phyloP scores from a whole-genome alignment of 2,113 vertebrate genomes.

The Macquaria australasica region DNA sequence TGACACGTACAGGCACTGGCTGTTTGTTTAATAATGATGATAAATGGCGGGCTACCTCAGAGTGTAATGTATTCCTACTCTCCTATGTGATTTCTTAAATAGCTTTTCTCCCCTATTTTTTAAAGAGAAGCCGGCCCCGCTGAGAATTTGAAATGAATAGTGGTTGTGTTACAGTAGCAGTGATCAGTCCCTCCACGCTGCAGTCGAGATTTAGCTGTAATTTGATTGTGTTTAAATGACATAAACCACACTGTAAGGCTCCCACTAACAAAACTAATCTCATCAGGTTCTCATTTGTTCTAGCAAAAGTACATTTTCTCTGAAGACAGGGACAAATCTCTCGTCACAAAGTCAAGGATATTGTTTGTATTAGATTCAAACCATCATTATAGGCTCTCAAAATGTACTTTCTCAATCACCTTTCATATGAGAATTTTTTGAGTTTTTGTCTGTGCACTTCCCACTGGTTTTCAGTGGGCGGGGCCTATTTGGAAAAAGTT shows the following conservation, averaged over 20 bases:
- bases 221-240: constrained; percentile 35
- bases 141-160: constrained; percentile 35
- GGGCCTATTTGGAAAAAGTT: neutral
- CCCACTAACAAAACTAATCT: constrained; percentile 14
- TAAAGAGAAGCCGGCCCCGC: neutral
- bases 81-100: constrained; percentile 36
- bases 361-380: neutral
- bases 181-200: neutral
- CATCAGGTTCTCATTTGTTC: constrained; percentile 18
- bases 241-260: neutral
- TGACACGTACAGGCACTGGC: constrained; percentile 21
- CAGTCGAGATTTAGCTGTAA: constrained; percentile 17
- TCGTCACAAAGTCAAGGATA: neutral
- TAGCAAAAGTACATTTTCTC: constrained; percentile 8
- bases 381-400: neutral
- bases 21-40: constrained; percentile 64
- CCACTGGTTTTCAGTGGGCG: neutral
- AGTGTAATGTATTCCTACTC: constrained; percentile 52
- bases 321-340: neutral
- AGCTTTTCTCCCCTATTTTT: constrained; percentile 14
- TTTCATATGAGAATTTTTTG: neutral
- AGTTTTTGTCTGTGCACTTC: neutral
- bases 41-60: constrained; percentile 47
- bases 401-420: neutral
- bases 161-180: neutral